Percentiles rank a stretch among this genome's conserved stretches.
Evolutionary conservation across 2,113 vertebrate species (phyloP).

Genomic region (Antennarius striatus): DNA sequence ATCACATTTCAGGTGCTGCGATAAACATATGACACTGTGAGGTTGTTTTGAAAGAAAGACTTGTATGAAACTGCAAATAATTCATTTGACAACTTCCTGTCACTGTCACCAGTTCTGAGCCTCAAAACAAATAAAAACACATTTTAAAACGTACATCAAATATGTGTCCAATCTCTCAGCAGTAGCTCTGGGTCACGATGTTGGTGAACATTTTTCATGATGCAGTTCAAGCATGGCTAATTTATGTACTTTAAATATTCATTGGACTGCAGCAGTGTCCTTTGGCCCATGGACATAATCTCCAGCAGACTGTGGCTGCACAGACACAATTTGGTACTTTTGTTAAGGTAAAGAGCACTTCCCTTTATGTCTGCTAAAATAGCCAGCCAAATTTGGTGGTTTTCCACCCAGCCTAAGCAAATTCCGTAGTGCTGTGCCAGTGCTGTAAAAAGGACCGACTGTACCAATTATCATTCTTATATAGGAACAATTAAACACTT

Average conservation of each 20-base stretch:
- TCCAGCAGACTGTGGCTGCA: not conserved
- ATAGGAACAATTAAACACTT: too few species aligned
- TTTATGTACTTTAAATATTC: constrained; percentile 22
- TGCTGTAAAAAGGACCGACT: not conserved
- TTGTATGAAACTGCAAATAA: too few species aligned
- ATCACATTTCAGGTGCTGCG: too few species aligned
- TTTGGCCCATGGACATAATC: not conserved
- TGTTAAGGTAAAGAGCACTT: not conserved
- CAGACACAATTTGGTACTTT: not conserved
- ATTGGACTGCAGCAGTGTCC: not conserved
- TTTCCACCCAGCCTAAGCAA: not conserved
- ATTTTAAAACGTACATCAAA: not conserved
- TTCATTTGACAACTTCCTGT: too few species aligned
- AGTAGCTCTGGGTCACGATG: constrained; percentile 5
- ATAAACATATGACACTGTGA: too few species aligned
- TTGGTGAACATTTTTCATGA: constrained; percentile 3
- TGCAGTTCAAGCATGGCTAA: not conserved
- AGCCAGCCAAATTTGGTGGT: not conserved
- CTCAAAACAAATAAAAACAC: not conserved
- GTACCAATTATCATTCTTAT: not conserved
- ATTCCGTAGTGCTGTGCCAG: not conserved
- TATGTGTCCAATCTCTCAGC: not conserved
- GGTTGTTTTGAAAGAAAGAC: too few species aligned
- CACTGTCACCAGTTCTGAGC: too few species aligned
- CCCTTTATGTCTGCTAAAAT: not conserved